Base-by-base conservation (phyloP, 53 echinoderm and acorn worm genomes). In the Apostichopus leukothele region DNA sequence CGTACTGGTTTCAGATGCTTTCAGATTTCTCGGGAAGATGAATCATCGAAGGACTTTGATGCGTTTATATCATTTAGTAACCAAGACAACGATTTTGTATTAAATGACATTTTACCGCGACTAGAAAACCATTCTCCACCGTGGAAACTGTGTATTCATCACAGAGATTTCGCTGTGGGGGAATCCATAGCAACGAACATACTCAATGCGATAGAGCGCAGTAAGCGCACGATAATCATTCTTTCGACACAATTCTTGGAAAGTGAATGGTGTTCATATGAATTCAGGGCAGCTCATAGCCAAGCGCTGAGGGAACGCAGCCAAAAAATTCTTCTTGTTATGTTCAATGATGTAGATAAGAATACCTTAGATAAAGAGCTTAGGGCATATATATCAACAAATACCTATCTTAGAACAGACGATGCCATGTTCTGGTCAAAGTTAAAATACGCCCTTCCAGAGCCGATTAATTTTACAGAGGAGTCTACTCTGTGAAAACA, bases 261-360 rank as follows among this genome's bases (percentile, higher is more conserved):
- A 50, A 95, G 95, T 75, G 93, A 95, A 20, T 95, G 95, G 95
- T 95, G 95, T 67, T 91, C 90, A 39, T 93, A 88, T 21, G 95
- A 95, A 76, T 95, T 95, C 71, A 76, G 90, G 75, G 75, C 88
- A 21, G 93, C 95, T 51, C 93, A 95, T 76, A 60, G 63, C 18
- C 95, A 95, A 55, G 91, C 93, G 11, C 85, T 95, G 8, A 75
- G 76, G 11, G 95, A 93, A 13, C 76, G 89, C 5, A 81, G 83
- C 52, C 87, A 83, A 16, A 78, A 86, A 10, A 68, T 95, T 6
- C 90, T 95, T 50, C 88, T 95, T 13, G 51, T 95, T 57, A 79
- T 91, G 78, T 39, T 93, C 73, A 89, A 95, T 12, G 86, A 88
- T 18, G 89, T 95, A 6, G 86, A 73, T 80, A 19, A 50, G 50